Evolutionary conservation across 1,140 invertebrate genomes (phyloP).

Genomic region (Drosophila willistoni): DNA sequence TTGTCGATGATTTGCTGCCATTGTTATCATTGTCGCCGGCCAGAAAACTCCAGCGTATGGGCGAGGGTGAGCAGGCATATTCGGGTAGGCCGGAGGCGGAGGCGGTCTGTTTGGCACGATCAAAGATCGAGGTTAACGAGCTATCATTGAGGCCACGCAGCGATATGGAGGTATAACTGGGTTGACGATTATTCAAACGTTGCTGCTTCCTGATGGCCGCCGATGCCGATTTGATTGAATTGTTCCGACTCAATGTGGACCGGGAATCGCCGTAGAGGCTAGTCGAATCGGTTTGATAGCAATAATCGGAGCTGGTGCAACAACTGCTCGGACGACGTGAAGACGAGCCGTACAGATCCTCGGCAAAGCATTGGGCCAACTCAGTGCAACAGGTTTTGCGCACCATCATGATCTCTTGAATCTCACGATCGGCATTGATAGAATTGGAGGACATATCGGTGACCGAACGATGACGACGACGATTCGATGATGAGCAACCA

Average conservation of each 20-base stretch:
- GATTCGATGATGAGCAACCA: neutral
- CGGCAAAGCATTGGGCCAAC: slow-evolving; percentile 76
- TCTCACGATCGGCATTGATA: slow-evolving; percentile 70
- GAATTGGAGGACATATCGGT: slow-evolving; percentile 73
- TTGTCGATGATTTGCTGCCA: slow-evolving; percentile 47
- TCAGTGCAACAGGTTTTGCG: slow-evolving; percentile 68
- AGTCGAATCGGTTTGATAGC: slow-evolving; percentile 81
- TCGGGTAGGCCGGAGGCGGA: slow-evolving; percentile 65
- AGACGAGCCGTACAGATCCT: slow-evolving; percentile 75
- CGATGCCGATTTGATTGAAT: slow-evolving; percentile 80
- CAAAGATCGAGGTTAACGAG: slow-evolving; percentile 79
- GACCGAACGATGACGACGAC: slow-evolving; percentile 74
- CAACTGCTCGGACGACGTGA: slow-evolving; percentile 72
- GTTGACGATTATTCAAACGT: slow-evolving; percentile 69
- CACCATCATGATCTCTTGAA: slow-evolving; percentile 72
- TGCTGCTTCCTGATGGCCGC: slow-evolving; percentile 68
- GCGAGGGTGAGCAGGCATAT: slow-evolving; percentile 79
- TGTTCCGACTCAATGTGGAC: slow-evolving; percentile 77
- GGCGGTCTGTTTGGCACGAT: slow-evolving; percentile 58
- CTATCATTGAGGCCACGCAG: slow-evolving; percentile 71
- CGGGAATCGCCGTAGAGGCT: slow-evolving; percentile 74
- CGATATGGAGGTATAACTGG: slow-evolving; percentile 78
- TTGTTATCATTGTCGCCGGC: slow-evolving; percentile 60
- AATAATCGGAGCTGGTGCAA: slow-evolving; percentile 80
- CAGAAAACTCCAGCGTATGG: slow-evolving; percentile 81